Base-by-base conservation (phyloP, 1,140 invertebrate species). In the Patella vulgata region DNA sequence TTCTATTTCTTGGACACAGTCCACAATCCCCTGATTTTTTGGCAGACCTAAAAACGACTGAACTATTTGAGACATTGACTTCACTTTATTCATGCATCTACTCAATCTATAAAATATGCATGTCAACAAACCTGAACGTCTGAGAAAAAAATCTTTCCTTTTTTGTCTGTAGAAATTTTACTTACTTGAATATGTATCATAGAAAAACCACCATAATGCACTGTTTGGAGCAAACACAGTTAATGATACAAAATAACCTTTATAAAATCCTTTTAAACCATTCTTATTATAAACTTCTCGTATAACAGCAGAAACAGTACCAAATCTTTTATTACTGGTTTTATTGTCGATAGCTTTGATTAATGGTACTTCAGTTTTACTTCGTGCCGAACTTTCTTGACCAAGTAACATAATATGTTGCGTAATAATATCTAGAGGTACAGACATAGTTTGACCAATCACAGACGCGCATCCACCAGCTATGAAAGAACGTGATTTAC, bases 341-440 rank as follows among this genome's bases (percentile, higher is more conserved):
- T 72, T 54, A 19, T 75, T 57, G 2, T 70, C 63, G 14, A 82
- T 66, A n/a, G n/a, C n/a, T n/a, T n/a, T n/a, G n/a, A 23, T 51
- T 21, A 11, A 25, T 3, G 14, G 57, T 33, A 36, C 27, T 19
- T 23, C 17, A 33, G 30, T 25, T 28, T 1, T 30, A 27, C n/a
- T 52, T 36, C 3, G 48, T n/a, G 52, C 17, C 36, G 40, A 53
- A 42, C 39, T 50, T 19, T 63, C 9, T 27, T 57, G 47, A 1
- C 94, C 94, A 23, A 97, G 86, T 68, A 98, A 90, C 95, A 98
- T 98, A 51, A 98, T 88, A 83, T 98, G 96, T 77, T 99, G 96
- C 75, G 95, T 96, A 31, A 98, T 88, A 31, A 98, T 91, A 85
- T 98, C 96, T 82, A 98, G 95, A 21, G 96, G 96, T 48, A 98